Conservation (phyloP, 2,797 vertebrate species). For the Semotilus atromaculatus region DNA sequence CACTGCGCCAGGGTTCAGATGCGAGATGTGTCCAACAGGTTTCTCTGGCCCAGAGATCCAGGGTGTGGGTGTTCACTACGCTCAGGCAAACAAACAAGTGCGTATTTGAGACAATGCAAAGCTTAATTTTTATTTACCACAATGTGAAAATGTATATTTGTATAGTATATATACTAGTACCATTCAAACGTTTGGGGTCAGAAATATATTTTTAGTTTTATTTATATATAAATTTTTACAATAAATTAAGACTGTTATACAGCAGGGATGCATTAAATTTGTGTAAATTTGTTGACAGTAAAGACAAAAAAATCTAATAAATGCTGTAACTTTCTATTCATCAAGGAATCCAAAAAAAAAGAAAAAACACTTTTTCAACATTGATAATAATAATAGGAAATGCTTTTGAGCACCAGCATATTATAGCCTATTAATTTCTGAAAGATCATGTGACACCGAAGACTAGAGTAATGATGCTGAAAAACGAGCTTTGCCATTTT, state of each 20-base stretch:
- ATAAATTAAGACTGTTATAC: neutral
- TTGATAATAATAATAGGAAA: neutral
- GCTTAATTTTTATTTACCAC: neutral
- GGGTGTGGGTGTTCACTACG: conserved; percentile 85
- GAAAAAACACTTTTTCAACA: neutral
- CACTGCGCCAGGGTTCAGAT: conserved; percentile 89
- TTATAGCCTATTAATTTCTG: neutral
- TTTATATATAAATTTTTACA: too few species aligned
- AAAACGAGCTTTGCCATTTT: neutral
- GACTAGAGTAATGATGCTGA: neutral
- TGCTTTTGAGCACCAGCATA: neutral
- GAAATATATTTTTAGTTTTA: too few species aligned
- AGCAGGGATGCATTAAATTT: neutral
- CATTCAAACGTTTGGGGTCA: neutral
- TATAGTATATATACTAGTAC: neutral
- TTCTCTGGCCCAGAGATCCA: conserved; percentile 84
- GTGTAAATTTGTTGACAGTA: neutral
- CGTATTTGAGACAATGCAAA: neutral
- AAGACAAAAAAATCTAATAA: neutral
- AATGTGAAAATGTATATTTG: neutral
- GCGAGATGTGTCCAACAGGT: conserved; percentile 89
- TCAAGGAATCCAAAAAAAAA: neutral
- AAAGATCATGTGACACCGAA: neutral
- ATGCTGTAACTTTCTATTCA: neutral
- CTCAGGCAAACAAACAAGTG: conserved; percentile 89